Conservation (phyloP, 2,113 vertebrate species). For the Tachycineta bicolor region DNA sequence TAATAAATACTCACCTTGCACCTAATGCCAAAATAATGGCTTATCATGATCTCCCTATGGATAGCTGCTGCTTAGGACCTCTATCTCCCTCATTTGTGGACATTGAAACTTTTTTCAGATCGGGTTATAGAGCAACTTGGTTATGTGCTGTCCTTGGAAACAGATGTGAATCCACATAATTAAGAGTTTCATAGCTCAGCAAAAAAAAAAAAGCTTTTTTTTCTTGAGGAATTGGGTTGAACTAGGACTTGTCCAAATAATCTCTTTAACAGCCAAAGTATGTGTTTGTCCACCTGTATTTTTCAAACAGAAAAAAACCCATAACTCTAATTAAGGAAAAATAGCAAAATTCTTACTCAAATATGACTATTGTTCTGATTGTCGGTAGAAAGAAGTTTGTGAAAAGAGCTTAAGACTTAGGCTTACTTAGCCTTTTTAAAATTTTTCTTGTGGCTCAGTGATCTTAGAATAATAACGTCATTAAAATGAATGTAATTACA, state of each 20-base stretch:
- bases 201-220: background rate
- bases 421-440: background rate
- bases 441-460: background rate
- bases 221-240: background rate
- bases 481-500: background rate
- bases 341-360: background rate
- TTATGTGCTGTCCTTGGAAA: background rate
- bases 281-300: background rate
- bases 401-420: background rate
- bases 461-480: background rate
- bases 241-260: background rate
- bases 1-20: background rate
- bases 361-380: background rate
- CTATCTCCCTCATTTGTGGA: background rate
- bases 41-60: background rate
- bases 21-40: background rate
- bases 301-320: background rate
- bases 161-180: background rate
- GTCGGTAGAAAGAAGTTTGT: background rate
- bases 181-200: background rate
- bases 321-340: conserved; percentile 1
- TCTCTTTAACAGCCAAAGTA: conserved; percentile 53
- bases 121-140: background rate
- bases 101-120: background rate
- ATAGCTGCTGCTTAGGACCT: background rate